Evolutionary conservation across 2,797 vertebrate species (phyloP), one percentile per base, ranked within the genome.

Genomic region (Erithacus rubecula): DNA sequence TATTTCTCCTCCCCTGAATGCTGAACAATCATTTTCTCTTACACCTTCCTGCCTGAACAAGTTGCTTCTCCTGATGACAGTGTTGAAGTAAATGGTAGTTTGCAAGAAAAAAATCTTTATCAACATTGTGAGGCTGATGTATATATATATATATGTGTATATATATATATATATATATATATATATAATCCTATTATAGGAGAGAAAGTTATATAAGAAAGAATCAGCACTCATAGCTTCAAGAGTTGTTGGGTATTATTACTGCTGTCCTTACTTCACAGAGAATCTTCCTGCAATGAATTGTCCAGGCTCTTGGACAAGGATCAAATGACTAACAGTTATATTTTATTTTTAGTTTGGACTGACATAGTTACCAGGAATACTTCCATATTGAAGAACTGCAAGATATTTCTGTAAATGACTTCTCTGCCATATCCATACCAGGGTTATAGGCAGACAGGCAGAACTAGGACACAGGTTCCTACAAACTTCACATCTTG

Each of bases 341-440:
- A 41, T 6, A 13, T 55, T 84, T 81, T 96, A 91, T 91, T 94
- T 94, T 93, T 95, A 93, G 83, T 82, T 90, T 86, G 85, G 36
- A n/a, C 70, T 91, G 94, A 79, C 83, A 55, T 23, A 77, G 83
- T 84, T 89, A 72, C 37, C 41, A 80, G 52, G 53, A 95, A 82
- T 82, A 94, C 26, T 83, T 86, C 32, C 4, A 1, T 84, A 76
- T 13, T 74, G 86, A 93, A 87, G 30, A n/a, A 41, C 34, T 68
- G 49, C 41, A 63, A 55, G n/a, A 52, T 56, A 6, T 65, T 37
- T 86, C 78, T 83, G 62, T 65, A 47, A 90, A 80, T 9, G 19
- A 36, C 32, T 92, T 26, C 44, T 84, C 27, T 88, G 49, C 67
- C 14, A 6, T 41, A 14, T 82, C 36, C 2, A 0, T 56, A 46